These are phyloP conservation scores for Steinernema feltiae DNA, from an alignment of 1,140 invertebrate species.

Conservation along the genomic window DNA sequence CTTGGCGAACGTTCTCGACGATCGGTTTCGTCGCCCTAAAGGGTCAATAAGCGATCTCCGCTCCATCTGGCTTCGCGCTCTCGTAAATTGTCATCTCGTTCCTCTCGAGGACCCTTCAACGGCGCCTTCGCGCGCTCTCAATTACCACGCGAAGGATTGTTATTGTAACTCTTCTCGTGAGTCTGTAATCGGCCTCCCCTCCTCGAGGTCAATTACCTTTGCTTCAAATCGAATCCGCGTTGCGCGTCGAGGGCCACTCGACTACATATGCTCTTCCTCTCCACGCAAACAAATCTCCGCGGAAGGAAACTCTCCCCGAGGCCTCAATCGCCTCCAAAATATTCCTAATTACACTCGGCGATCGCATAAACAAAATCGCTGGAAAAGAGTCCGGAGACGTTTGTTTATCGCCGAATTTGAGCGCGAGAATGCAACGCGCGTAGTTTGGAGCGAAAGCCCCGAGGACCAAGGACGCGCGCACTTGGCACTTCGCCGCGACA, in stretches of 20 bases:
- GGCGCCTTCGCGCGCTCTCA: slow-evolving; percentile 6
- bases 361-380: slow-evolving; percentile 3
- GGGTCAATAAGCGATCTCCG: slow-evolving; percentile 3
- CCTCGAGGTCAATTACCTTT: background rate
- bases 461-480: background rate
- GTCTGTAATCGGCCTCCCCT: background rate
- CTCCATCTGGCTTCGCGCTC: slow-evolving; percentile 7
- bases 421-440: background rate
- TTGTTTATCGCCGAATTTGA: background rate
- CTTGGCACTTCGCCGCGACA: background rate
- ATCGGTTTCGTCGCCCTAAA: background rate
- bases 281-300: background rate
- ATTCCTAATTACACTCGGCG: background rate
- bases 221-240: background rate
- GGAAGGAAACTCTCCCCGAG: background rate
- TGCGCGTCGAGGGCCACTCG: background rate
- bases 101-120: slow-evolving; percentile 6
- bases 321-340: background rate
- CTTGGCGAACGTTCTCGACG: background rate
- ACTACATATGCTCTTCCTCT: background rate
- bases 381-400: background rate
- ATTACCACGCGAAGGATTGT: background rate
- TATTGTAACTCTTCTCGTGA: slow-evolving; percentile 11
- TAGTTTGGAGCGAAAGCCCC: background rate
- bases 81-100: background rate